Conservation (phyloP, 2,888 invertebrate genomes). For the Lasioglossum vierecki region DNA sequence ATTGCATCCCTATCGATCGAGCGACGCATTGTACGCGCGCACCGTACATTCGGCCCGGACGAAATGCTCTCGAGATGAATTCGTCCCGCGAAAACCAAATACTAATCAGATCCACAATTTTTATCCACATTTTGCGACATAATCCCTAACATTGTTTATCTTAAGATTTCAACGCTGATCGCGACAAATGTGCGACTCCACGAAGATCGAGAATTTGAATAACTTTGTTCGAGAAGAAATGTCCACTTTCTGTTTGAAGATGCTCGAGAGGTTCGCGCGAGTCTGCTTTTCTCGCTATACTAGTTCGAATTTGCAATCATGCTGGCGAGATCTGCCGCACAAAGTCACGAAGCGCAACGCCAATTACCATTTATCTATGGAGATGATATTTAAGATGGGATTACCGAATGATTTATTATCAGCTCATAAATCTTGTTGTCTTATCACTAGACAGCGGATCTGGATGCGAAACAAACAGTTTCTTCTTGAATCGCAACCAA, state of each 20-base stretch:
- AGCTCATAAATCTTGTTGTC: not conserved
- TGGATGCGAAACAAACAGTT: too few relatives aligned
- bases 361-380: not conserved
- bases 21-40: slow-evolving; percentile 15
- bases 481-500: too few relatives aligned
- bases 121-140: slow-evolving; percentile 50
- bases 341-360: not conserved
- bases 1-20: slow-evolving; percentile 6
- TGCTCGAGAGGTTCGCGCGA: slow-evolving; percentile 3
- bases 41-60: not conserved
- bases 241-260: not conserved
- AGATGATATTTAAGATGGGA: not conserved
- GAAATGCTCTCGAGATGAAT: slow-evolving; percentile 9
- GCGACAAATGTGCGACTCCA: not conserved
- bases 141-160: slow-evolving; percentile 55
- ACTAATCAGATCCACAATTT: slow-evolving; percentile 31
- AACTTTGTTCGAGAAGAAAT: not conserved
- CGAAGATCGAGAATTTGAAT: not conserved
- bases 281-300: not conserved
- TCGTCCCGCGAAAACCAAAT: not conserved
- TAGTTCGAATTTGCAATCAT: slow-evolving; percentile 55
- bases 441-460: not conserved
- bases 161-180: slow-evolving; percentile 52
- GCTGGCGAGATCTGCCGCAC: slow-evolving; percentile 4
- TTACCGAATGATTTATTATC: not conserved